Evolutionary conservation across 64 coral and sea anemone genomes (phyloP).

Genomic region (Montipora sp.): DNA sequence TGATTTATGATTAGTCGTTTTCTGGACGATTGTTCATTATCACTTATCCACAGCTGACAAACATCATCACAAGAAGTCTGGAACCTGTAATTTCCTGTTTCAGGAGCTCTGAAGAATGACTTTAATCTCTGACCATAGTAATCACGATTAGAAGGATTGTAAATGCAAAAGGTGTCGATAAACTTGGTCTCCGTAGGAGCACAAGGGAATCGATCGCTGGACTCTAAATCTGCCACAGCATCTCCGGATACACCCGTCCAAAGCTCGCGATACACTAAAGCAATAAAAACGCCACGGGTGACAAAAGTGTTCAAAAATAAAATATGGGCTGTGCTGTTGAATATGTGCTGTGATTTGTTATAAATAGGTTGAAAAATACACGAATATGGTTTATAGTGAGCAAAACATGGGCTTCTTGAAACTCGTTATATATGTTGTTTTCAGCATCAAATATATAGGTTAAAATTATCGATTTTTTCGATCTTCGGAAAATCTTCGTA

Average conservation of each 20-base stretch:
- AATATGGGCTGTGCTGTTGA: no score
- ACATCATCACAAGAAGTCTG: constrained; percentile 72
- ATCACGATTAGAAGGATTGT: not conserved
- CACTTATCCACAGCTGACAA: constrained; percentile 73
- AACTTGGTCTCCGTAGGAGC: constrained; percentile 12
- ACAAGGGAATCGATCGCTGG: constrained; percentile 51
- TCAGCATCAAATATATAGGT: no score
- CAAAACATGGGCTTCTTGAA: no score
- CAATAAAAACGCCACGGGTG: not conserved
- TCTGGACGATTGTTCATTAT: not conserved
- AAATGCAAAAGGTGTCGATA: constrained; percentile 57
- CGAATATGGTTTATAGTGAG: no score
- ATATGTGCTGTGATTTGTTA: no score
- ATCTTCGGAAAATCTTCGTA: no score
- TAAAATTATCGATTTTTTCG: no score
- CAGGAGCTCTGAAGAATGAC: constrained; percentile 66
- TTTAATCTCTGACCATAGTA: constrained; percentile 71
- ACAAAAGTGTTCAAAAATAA: not conserved
- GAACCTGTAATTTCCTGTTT: constrained; percentile 63
- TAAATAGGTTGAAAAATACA: no score
- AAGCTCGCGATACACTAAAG: constrained; percentile 64
- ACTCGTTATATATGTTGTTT: no score
- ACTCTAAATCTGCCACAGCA: constrained; percentile 15
- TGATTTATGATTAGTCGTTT: constrained; percentile 67
- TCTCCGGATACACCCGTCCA: constrained; percentile 46